These are phyloP conservation scores for Campylomormyrus numenius DNA, from an alignment of 2,113 vertebrate species.

Conservation along the genomic window DNA sequence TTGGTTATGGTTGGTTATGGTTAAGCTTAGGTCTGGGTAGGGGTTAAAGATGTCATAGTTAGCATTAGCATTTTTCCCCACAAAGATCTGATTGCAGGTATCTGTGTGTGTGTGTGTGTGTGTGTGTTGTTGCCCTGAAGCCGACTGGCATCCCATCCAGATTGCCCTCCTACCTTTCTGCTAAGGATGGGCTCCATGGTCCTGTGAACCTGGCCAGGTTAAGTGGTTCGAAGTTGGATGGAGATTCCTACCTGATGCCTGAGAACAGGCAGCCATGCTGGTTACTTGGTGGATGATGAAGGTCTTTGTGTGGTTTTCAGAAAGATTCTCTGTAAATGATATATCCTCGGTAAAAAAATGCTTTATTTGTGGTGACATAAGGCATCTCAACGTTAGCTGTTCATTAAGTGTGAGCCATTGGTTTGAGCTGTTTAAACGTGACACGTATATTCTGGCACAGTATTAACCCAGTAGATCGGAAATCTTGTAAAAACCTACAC, in stretches of 20 bases:
- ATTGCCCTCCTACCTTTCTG: neutral
- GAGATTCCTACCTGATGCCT: neutral
- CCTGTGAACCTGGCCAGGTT: neutral
- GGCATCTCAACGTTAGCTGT: neutral
- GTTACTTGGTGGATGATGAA: neutral
- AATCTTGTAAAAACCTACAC: neutral
- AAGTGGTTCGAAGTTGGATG: neutral
- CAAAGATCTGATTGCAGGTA: neutral
- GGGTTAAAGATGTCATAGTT: too few relatives aligned
- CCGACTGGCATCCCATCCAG: neutral
- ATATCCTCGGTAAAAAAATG: neutral
- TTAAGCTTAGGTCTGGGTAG: too few relatives aligned
- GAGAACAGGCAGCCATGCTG: neutral
- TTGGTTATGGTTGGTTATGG: too few relatives aligned
- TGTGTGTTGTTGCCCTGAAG: neutral
- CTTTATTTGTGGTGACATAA: neutral
- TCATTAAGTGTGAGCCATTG: neutral
- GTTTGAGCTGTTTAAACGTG: neutral
- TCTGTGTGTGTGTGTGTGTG: neutral
- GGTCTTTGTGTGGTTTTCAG: neutral
- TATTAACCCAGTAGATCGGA: neutral
- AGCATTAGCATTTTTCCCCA: too few relatives aligned
- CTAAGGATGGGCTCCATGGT: neutral
- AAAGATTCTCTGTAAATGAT: neutral
- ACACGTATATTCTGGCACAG: neutral